Conservation (phyloP, 2,888 invertebrate genomes). For the Tiphia femorata region DNA sequence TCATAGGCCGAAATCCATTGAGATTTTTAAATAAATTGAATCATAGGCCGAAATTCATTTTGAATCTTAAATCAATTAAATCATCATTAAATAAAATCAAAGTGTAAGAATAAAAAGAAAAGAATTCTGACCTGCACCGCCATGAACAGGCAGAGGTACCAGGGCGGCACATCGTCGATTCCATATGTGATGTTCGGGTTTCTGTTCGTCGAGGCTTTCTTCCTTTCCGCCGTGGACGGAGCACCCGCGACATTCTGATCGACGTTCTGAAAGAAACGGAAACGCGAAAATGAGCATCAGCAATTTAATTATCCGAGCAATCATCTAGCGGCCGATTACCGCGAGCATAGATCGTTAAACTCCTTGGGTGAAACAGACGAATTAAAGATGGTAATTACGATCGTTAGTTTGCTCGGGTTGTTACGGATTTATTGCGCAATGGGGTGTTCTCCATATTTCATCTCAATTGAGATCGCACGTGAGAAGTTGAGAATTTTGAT, state of each 20-base stretch:
- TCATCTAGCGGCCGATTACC: too few species aligned
- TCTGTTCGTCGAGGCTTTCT: constrained; percentile 56
- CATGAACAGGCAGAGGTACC: constrained; percentile 86
- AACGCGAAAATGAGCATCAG: neutral
- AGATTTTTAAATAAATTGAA: neutral
- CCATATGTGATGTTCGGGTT: constrained; percentile 74
- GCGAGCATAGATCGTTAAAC: too few species aligned
- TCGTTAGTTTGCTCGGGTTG: too few species aligned
- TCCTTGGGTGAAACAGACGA: too few species aligned
- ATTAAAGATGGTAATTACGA: too few species aligned
- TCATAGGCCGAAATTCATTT: neutral
- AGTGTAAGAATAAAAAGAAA: neutral
- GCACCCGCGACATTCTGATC: constrained; percentile 63
- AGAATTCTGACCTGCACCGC: constrained; percentile 78
- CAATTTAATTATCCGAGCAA: neutral
- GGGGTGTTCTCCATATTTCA: too few species aligned
- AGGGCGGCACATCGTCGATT: constrained; percentile 85
- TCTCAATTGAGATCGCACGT: too few species aligned
- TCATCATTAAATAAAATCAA: too few species aligned
- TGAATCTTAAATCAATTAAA: too few species aligned
- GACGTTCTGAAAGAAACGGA: constrained; percentile 26
- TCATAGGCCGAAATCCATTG: neutral
- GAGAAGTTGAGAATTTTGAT: too few species aligned
- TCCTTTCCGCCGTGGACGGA: too few species aligned
- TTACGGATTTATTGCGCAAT: too few species aligned